Conservation (phyloP, 2,888 invertebrate species). For the Drosophila mulleri region DNA sequence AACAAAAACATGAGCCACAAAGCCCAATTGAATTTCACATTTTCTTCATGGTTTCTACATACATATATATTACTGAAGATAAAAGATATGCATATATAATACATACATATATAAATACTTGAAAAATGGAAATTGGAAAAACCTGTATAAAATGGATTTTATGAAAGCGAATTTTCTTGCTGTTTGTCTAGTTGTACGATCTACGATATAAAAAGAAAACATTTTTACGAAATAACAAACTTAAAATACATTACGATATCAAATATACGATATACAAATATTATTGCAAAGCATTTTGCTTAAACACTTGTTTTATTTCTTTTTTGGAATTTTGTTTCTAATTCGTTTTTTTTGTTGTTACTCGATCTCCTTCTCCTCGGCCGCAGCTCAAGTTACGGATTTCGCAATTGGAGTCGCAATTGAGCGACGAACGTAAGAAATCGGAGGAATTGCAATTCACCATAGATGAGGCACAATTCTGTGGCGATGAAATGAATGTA, state of each 20-base stretch:
- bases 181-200: slow-evolving; percentile 76
- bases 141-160: slow-evolving; percentile 61
- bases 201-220: slow-evolving; percentile 45
- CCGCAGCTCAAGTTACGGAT: slow-evolving; percentile 87
- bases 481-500: slow-evolving; percentile 95
- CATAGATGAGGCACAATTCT: slow-evolving; percentile 95
- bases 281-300: slow-evolving; percentile 40
- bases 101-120: slow-evolving; percentile 35
- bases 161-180: slow-evolving; percentile 81
- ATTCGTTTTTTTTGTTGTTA: slow-evolving; percentile 31
- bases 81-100: slow-evolving; percentile 35
- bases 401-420: slow-evolving; percentile 87
- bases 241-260: slow-evolving; percentile 67
- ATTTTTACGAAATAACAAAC: slow-evolving; percentile 53
- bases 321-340: slow-evolving; percentile 34
- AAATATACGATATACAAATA: slow-evolving; percentile 58
- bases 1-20: slow-evolving; percentile 54
- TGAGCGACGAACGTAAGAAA: slow-evolving; percentile 92
- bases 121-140: slow-evolving; percentile 54
- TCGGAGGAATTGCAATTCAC: slow-evolving; percentile 96
- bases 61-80: slow-evolving; percentile 32
- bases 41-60: slow-evolving; percentile 37
- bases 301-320: slow-evolving; percentile 67
- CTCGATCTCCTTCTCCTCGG: slow-evolving; percentile 31
- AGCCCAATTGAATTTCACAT: slow-evolving; percentile 45